Conservation (phyloP, 2,113 vertebrate species). For the Pelecanoides urinatrix region DNA sequence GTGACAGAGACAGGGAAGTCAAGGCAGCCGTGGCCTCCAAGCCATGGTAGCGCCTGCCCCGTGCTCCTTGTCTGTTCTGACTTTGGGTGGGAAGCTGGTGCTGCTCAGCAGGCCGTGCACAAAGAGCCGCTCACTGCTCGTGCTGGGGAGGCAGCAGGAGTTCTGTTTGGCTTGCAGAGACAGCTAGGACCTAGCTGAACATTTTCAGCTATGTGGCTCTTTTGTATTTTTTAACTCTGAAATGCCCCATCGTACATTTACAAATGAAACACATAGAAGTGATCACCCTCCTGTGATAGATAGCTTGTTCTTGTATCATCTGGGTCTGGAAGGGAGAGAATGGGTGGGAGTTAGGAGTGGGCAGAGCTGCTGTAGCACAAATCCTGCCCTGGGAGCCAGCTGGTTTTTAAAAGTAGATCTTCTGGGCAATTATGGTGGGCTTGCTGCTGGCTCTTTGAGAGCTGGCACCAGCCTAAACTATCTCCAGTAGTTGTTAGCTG, state of each 20-base stretch:
- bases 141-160: background rate
- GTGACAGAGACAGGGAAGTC: background rate
- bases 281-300: background rate
- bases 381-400: background rate
- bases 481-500: background rate
- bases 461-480: background rate
- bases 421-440: background rate
- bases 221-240: background rate
- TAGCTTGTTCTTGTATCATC: background rate
- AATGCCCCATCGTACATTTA: background rate
- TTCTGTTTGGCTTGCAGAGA: background rate
- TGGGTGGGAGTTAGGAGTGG: background rate
- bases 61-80: background rate
- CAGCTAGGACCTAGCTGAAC: background rate
- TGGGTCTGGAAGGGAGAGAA: background rate
- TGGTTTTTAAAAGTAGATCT: background rate
- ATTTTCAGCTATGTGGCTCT: background rate
- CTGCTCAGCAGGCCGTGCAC: background rate
- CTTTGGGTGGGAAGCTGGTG: background rate
- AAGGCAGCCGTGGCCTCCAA: background rate
- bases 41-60: fast-evolving
- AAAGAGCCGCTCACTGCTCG: background rate
- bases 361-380: background rate
- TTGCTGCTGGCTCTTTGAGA: background rate
- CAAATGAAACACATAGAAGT: background rate